A percentile compares a stretch with the other conserved stretches of the same genome.
Conservation (phyloP, 2,888 invertebrate genomes). For the Anarsia innoxiella region DNA sequence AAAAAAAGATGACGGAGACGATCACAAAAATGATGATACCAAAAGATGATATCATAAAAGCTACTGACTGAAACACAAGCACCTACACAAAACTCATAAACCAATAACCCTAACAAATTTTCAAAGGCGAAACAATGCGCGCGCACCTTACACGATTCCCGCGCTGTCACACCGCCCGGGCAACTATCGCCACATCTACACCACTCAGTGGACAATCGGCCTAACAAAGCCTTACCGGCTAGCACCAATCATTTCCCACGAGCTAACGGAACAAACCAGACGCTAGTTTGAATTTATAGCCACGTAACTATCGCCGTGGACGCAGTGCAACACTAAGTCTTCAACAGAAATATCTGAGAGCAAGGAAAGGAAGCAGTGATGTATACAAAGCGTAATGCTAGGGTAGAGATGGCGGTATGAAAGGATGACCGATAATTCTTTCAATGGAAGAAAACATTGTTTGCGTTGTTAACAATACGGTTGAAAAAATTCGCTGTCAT, state of each 20-base stretch:
- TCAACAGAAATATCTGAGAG: slow-evolving; percentile 33
- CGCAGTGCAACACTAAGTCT: slow-evolving; percentile 45
- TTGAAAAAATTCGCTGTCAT: slow-evolving; percentile 48
- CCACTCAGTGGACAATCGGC: slow-evolving; percentile 71
- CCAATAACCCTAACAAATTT: slow-evolving; percentile 10
- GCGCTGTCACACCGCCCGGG: slow-evolving; percentile 60
- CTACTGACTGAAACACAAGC: no score
- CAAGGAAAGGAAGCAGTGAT: slow-evolving; percentile 41
- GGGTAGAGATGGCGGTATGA: slow-evolving; percentile 61
- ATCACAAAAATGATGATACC: no score
- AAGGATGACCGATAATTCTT: slow-evolving; percentile 71
- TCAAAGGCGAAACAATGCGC: slow-evolving; percentile 9
- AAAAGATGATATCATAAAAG: no score
- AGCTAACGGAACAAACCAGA: slow-evolving; percentile 63
- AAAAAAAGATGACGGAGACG: no score
- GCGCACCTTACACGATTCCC: slow-evolving; percentile 52
- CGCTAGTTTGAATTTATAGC: slow-evolving; percentile 63
- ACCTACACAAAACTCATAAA: no score
- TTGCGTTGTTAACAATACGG: slow-evolving; percentile 51
- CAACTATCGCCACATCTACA: slow-evolving; percentile 68
- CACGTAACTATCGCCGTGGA: slow-evolving; percentile 44
- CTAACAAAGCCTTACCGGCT: slow-evolving; percentile 68
- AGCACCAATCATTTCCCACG: slow-evolving; percentile 72
- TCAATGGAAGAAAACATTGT: slow-evolving; percentile 67
- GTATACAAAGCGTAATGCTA: slow-evolving; percentile 37